Conservation (phyloP, 2,888 invertebrate genomes). For the Heliconius sara region DNA sequence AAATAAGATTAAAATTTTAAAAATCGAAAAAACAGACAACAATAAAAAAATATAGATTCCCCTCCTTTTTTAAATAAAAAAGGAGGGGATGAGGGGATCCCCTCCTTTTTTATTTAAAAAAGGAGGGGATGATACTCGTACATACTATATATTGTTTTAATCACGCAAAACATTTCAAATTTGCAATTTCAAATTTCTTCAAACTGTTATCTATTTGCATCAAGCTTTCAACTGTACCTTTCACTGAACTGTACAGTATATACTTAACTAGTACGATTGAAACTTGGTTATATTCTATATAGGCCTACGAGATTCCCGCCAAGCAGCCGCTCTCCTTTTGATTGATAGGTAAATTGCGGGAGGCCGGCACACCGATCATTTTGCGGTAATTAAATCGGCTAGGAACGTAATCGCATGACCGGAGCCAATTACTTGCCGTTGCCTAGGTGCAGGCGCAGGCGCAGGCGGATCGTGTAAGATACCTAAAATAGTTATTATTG, state of each 20-base stretch:
- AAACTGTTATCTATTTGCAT: background rate
- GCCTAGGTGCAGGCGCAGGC: constrained; percentile 77
- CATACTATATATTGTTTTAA: constrained; percentile 9
- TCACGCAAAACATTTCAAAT: background rate
- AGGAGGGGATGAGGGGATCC: no score
- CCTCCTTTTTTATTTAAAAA: no score
- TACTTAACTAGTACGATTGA: constrained; percentile 55
- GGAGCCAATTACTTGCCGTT: constrained; percentile 77
- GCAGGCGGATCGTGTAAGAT: constrained; percentile 77
- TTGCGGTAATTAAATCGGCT: constrained; percentile 82
- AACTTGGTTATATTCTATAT: constrained; percentile 56
- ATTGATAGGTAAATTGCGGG: constrained; percentile 83
- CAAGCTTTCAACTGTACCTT: constrained; percentile 53
- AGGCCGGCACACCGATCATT: constrained; percentile 81
- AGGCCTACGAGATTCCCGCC: constrained; percentile 57
- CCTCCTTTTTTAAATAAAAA: no score
- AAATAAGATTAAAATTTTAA: no score
- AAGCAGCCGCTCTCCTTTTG: constrained; percentile 68
- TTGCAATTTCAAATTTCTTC: background rate
- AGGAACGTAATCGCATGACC: constrained; percentile 84
- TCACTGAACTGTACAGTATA: constrained; percentile 55
- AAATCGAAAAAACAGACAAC: no score
- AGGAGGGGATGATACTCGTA: no score
- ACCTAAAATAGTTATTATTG: constrained; percentile 76
- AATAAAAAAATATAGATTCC: no score